phyloP scores from a whole-genome alignment of 2,113 vertebrate species.

The Furnarius figulus region DNA sequence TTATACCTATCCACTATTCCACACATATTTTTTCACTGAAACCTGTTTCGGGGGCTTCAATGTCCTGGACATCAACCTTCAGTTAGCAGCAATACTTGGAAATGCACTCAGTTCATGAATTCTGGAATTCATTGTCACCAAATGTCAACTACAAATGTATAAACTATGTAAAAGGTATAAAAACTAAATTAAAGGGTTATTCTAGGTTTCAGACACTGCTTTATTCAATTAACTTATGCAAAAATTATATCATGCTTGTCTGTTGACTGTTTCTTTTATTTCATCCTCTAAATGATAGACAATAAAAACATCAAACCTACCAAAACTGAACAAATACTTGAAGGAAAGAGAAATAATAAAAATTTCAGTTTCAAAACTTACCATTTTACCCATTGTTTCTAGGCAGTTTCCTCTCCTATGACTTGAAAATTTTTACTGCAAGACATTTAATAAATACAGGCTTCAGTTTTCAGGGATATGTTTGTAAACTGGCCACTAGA shows the following conservation, averaged over 20 bases:
- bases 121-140: background rate
- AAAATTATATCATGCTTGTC: background rate
- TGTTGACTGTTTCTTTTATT: background rate
- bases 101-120: background rate
- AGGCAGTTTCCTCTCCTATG: background rate
- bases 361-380: background rate
- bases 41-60: background rate
- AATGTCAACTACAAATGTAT: background rate
- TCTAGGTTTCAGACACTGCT: background rate
- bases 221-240: background rate
- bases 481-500: background rate
- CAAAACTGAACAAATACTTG: background rate
- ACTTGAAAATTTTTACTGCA: background rate
- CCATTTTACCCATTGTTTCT: background rate
- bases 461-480: background rate
- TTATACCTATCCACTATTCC: background rate
- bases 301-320: background rate
- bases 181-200: background rate
- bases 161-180: background rate
- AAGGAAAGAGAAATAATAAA: background rate
- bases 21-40: accelerated
- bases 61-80: background rate
- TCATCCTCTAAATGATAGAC: background rate
- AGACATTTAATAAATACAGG: background rate
- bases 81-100: background rate